phyloP scores from a whole-genome alignment of 2,888 invertebrate species.

The Drosophila ustulata region DNA sequence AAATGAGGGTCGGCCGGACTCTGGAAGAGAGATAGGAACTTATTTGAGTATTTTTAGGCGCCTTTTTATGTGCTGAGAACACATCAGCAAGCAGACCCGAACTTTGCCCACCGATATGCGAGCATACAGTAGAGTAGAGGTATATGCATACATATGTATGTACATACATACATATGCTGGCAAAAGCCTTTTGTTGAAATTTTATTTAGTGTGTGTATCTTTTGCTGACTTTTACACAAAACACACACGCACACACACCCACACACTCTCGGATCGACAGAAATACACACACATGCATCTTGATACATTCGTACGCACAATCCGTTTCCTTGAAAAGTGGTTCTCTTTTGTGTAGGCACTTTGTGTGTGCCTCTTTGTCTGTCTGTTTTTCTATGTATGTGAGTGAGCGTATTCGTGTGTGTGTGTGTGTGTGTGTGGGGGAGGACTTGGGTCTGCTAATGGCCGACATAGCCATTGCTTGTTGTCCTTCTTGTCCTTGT shows the following conservation, averaged over 20 bases:
- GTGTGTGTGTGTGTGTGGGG: constrained; percentile 9
- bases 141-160: constrained; percentile 2
- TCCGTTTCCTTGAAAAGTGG: constrained; percentile 71
- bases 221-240: constrained; percentile 70
- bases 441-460: constrained; percentile 33
- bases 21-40: constrained; percentile 71
- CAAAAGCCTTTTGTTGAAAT: constrained; percentile 73
- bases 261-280: constrained; percentile 19
- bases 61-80: constrained; percentile 57
- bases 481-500: constrained; percentile 73
- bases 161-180: constrained; percentile 20
- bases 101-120: constrained; percentile 15
- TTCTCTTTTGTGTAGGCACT: constrained; percentile 77
- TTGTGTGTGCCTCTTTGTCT: constrained; percentile 34
- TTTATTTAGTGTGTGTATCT: constrained; percentile 75
- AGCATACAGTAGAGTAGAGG: constrained; percentile 6
- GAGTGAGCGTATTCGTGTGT: constrained; percentile 11
- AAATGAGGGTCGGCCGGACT: constrained; percentile 72
- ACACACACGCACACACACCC: constrained; percentile 35
- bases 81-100: constrained; percentile 34
- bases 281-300: constrained; percentile 37
- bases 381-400: constrained; percentile 19
- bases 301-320: constrained; percentile 70
- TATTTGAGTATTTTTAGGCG: constrained; percentile 76
- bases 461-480: constrained; percentile 54